phyloP scores from a whole-genome alignment of 2,797 vertebrate genomes.

The Aphelocoma californica region DNA sequence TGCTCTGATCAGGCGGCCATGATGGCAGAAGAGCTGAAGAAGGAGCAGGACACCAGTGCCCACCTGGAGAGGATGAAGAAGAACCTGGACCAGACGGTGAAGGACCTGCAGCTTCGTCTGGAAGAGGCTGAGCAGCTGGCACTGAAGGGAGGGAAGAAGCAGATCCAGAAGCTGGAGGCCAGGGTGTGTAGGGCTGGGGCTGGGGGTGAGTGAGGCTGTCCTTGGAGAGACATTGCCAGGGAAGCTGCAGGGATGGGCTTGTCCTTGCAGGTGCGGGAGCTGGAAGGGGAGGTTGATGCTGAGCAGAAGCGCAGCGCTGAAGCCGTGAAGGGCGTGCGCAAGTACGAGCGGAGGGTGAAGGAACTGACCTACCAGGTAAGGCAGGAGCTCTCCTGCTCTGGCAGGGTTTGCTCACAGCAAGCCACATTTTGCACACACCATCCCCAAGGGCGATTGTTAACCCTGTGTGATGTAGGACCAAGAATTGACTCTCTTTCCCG shows the following conservation, averaged over 20 bases:
- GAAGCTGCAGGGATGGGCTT: background rate
- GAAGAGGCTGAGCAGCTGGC: slow-evolving; percentile 51
- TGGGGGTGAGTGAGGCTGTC: background rate
- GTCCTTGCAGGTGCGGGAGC: slow-evolving; percentile 72
- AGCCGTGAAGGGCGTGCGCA: slow-evolving; percentile 78
- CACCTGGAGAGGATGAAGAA: background rate
- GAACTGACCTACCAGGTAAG: slow-evolving; percentile 88
- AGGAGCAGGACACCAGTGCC: background rate
- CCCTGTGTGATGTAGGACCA: no score
- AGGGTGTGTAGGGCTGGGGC: slow-evolving; percentile 49
- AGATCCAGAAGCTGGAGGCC: slow-evolving; percentile 63
- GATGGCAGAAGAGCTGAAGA: background rate
- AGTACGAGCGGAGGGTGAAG: slow-evolving; percentile 89
- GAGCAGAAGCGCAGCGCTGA: slow-evolving; percentile 77
- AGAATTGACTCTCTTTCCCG: background rate
- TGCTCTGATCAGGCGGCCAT: background rate
- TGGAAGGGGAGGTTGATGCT: slow-evolving; percentile 79
- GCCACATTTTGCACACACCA: background rate
- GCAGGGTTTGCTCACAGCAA: background rate
- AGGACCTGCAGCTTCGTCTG: background rate
- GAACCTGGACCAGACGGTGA: background rate
- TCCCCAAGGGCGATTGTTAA: background rate
- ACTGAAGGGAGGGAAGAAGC: slow-evolving; percentile 70
- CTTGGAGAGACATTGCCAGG: background rate
- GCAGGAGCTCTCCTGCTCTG: background rate